Percentiles rank a stretch among this genome's conserved stretches.
phyloP scores from a whole-genome alignment of 2,113 vertebrate genomes.

The Coptodon rendalli region DNA sequence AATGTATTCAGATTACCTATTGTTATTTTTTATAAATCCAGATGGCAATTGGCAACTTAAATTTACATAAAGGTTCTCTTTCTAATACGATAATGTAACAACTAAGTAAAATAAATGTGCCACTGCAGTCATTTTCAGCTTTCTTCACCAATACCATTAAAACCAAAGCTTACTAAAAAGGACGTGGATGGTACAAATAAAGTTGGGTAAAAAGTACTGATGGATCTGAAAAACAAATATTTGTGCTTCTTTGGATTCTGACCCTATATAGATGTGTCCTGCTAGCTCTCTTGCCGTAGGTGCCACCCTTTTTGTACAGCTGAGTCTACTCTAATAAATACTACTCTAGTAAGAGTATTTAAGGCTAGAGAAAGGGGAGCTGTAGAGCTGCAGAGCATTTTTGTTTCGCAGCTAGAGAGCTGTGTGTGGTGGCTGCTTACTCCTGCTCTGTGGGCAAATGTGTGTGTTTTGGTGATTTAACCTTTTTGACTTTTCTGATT shows the following conservation, averaged over 20 bases:
- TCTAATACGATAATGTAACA: background rate
- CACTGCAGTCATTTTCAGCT: background rate
- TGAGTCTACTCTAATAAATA: background rate
- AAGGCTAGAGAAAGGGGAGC: background rate
- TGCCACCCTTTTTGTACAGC: background rate
- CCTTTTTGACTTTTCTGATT: background rate
- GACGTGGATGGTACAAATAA: background rate
- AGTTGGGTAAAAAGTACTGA: background rate
- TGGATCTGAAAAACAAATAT: background rate
- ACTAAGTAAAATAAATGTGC: background rate
- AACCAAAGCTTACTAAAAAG: background rate
- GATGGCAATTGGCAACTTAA: background rate
- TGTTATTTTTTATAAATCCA: background rate
- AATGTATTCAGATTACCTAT: background rate
- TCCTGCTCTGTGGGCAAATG: background rate
- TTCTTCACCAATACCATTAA: background rate
- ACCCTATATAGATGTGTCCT: rapidly evolving
- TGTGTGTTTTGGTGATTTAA: background rate
- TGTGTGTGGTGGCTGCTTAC: background rate
- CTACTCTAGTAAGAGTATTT: background rate
- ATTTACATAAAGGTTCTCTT: background rate
- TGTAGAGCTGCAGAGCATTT: background rate
- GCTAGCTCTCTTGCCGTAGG: background rate
- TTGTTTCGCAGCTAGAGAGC: rapidly evolving
- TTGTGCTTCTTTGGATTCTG: background rate